A percentile compares a stretch with the other conserved stretches of the same genome.
phyloP scores from a whole-genome alignment of 2,888 invertebrate genomes.

The Drosophila mimica region DNA sequence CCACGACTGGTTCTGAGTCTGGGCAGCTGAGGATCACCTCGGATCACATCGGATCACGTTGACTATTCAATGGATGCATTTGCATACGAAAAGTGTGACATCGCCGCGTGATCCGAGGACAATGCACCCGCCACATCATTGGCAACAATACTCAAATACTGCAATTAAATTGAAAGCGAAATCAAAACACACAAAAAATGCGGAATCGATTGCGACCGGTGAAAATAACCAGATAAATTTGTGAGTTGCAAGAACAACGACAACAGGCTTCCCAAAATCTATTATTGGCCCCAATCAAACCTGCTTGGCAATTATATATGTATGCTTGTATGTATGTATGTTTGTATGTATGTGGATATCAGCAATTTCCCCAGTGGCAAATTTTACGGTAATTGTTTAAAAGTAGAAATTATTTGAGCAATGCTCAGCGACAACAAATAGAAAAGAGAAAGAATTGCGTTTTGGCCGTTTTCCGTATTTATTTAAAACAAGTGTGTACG shows the following conservation, averaged over 20 bases:
- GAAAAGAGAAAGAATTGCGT: slow-evolving; percentile 30
- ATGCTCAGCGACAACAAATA: slow-evolving; percentile 27
- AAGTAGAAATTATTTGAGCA: slow-evolving; percentile 59
- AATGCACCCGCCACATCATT: slow-evolving; percentile 54
- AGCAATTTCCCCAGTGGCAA: slow-evolving; percentile 11
- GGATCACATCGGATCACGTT: slow-evolving; percentile 27
- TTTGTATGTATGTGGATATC: neutral
- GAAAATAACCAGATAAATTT: slow-evolving; percentile 52
- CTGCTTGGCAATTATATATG: neutral
- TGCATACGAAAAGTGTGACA: slow-evolving; percentile 74
- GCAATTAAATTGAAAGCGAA: slow-evolving; percentile 72
- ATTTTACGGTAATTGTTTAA: slow-evolving; percentile 67
- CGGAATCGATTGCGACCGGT: slow-evolving; percentile 80
- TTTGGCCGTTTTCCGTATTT: slow-evolving; percentile 52
- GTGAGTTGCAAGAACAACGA: slow-evolving; percentile 78
- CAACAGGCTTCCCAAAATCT: slow-evolving; percentile 52
- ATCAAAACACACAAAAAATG: slow-evolving; percentile 79
- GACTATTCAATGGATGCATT: slow-evolving; percentile 30
- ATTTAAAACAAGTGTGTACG: slow-evolving; percentile 25
- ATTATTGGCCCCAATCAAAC: slow-evolving; percentile 47
- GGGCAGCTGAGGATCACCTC: slow-evolving; percentile 14
- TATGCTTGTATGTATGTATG: neutral
- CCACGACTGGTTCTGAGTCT: slow-evolving; percentile 37
- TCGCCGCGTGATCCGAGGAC: slow-evolving; percentile 72
- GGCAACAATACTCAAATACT: slow-evolving; percentile 7